Conservation (phyloP, 2,113 vertebrate genomes). For the Cavia porcellus region DNA sequence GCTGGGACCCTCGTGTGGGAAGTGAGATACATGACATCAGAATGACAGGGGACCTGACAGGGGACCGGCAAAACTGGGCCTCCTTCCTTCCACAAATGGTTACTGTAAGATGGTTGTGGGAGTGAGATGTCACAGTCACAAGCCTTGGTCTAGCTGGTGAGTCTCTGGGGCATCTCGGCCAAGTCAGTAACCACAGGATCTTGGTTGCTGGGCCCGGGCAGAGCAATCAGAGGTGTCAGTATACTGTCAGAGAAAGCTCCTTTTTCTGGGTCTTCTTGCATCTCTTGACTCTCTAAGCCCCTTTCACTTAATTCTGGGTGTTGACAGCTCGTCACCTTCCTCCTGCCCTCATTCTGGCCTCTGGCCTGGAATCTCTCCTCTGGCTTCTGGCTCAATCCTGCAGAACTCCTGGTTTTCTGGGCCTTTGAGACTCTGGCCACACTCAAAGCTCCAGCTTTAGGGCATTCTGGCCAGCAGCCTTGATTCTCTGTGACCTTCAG, state of each 20-base stretch:
- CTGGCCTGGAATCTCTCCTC: neutral
- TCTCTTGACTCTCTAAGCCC: neutral
- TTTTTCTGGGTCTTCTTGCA: neutral
- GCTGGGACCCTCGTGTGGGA: neutral
- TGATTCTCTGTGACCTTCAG: neutral
- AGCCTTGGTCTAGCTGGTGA: neutral
- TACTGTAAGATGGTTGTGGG: too few relatives aligned
- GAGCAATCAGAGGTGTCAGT: neutral
- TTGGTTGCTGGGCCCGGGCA: neutral
- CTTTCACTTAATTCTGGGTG: neutral
- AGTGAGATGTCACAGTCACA: rapidly evolving
- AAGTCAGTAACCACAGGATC: neutral
- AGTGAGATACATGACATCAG: too few relatives aligned
- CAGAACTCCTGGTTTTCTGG: neutral
- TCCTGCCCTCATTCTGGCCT: neutral
- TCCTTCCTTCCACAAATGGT: neutral
- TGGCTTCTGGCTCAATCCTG: neutral
- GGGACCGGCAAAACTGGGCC: neutral
- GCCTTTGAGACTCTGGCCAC: neutral
- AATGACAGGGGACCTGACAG: neutral
- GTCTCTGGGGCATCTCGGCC: neutral
- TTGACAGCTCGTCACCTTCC: neutral
- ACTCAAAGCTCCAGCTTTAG: neutral
- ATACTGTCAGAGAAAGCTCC: neutral
- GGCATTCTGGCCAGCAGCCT: neutral